These are phyloP conservation scores for Chlorocebus sabaeus DNA, from an alignment of 2,113 vertebrate genomes.

Conservation along the genomic window DNA sequence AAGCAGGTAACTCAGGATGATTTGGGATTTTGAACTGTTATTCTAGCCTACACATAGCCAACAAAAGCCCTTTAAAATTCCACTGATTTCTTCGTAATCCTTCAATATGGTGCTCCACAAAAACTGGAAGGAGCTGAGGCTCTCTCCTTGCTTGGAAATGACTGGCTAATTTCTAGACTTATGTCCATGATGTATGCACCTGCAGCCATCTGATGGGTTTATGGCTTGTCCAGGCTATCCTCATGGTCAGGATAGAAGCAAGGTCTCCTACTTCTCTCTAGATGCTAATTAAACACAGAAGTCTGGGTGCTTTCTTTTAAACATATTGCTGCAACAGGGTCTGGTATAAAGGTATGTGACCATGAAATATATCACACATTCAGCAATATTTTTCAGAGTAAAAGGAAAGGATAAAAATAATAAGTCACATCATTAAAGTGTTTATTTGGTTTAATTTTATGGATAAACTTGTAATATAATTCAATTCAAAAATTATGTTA, in stretches of 20 bases:
- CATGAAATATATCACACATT: too few relatives aligned
- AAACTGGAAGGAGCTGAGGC: too few relatives aligned
- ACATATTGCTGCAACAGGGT: too few relatives aligned
- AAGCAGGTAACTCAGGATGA: background rate
- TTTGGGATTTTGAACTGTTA: background rate
- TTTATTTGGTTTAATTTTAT: background rate
- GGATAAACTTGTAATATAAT: background rate
- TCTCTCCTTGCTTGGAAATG: background rate
- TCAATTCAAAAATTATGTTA: background rate
- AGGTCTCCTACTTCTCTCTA: background rate
- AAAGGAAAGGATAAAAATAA: background rate
- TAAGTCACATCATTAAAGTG: background rate
- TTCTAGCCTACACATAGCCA: fast-evolving
- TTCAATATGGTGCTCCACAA: fast-evolving
- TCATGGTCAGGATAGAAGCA: background rate
- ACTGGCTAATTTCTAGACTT: background rate
- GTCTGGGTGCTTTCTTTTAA: background rate
- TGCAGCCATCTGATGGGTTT: background rate
- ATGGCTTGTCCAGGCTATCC: background rate
- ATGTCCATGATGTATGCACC: fast-evolving
- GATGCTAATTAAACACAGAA: background rate
- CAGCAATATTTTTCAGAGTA: background rate
- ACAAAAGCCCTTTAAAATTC: background rate
- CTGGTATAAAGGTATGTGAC: fast-evolving
- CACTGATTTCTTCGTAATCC: background rate